Evolutionary conservation across 92 coral and sea anemone genomes (phyloP).

Genomic region (Porites lobata): DNA sequence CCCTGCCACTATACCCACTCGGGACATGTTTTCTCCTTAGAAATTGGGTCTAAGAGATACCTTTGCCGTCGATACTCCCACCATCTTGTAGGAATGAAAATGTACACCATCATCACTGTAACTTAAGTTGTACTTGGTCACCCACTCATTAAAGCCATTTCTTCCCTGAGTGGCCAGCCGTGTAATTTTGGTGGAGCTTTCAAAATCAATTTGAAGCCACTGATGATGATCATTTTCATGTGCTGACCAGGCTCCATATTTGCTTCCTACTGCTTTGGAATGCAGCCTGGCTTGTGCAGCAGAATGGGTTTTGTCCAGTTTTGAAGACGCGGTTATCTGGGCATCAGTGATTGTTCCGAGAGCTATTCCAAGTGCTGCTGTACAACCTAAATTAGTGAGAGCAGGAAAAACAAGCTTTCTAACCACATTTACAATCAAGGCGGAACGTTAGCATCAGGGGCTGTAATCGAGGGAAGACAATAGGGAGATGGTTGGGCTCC

Average conservation of each 20-base stretch:
- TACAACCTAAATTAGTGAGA: neutral
- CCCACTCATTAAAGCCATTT: conserved; percentile 13
- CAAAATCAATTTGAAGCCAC: conserved; percentile 35
- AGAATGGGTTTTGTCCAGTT: conserved; percentile 5
- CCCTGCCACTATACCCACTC: too few species aligned
- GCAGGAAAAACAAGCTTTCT: too few species aligned
- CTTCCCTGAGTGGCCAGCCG: conserved; percentile 24
- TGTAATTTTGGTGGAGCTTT: conserved; percentile 1
- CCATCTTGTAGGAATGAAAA: neutral
- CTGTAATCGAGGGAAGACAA: too few species aligned
- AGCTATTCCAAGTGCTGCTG: conserved; percentile 38
- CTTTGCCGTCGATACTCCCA: neutral
- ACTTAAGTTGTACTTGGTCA: neutral
- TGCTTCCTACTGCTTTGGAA: neutral
- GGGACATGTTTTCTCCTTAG: too few species aligned
- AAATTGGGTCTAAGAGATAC: neutral
- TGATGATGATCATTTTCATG: neutral
- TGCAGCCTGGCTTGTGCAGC: conserved; percentile 34
- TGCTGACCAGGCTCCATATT: conserved; percentile 26
- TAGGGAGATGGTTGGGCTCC: too few species aligned
- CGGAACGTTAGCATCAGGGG: too few species aligned
- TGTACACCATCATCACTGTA: neutral
- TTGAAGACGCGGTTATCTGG: conserved; percentile 17
- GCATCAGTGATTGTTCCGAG: conserved; percentile 2
- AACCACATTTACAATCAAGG: too few species aligned